A percentile compares a stretch with the other conserved stretches of the same genome.
Conservation (phyloP, 1,140 invertebrate species). For the Teleopsis dalmanni region DNA sequence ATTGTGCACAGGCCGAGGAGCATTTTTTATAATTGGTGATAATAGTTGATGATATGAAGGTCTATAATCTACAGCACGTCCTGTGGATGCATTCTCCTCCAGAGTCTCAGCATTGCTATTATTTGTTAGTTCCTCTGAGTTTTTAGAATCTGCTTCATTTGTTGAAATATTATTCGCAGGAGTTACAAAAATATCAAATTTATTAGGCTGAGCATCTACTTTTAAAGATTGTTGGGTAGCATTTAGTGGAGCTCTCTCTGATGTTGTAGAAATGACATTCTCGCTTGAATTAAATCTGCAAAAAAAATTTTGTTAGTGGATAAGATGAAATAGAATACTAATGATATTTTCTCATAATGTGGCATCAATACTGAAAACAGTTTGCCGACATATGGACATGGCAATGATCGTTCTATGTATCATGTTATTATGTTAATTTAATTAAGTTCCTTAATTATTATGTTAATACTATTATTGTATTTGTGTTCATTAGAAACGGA, state of each 20-base stretch:
- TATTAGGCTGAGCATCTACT: slow-evolving; percentile 24
- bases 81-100: slow-evolving; percentile 25
- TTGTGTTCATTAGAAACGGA: no score
- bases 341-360: no score
- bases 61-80: slow-evolving; percentile 39
- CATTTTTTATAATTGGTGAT: slow-evolving; percentile 25
- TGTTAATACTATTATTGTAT: no score
- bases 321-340: no score
- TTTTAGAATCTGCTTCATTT: neutral
- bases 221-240: neutral
- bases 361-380: no score
- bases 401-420: no score
- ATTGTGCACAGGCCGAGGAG: slow-evolving; percentile 4
- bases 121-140: neutral
- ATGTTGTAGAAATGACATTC: slow-evolving; percentile 29
- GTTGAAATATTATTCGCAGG: slow-evolving; percentile 3
- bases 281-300: slow-evolving; percentile 36
- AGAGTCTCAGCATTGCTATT: neutral
- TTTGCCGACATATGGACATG: no score
- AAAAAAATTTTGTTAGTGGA: no score
- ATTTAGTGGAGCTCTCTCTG: neutral
- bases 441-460: no score
- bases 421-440: no score
- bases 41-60: slow-evolving; percentile 31
- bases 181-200: slow-evolving; percentile 3